Conservation (phyloP, 2,797 vertebrate genomes). For the Argentina silus region DNA sequence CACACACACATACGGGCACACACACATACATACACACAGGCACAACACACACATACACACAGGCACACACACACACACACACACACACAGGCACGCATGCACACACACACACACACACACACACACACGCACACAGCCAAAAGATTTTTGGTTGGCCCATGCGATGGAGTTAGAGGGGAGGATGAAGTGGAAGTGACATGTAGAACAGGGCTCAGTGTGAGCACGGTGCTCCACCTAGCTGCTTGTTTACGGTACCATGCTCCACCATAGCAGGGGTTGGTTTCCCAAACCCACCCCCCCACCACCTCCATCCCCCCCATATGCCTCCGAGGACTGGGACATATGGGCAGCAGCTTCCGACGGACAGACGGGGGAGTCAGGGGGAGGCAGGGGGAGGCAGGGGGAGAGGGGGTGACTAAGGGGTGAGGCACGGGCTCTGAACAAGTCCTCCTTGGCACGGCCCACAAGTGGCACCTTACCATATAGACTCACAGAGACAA, state of each 20-base stretch:
- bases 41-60: no score
- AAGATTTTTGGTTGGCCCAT: background rate
- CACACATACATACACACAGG: background rate
- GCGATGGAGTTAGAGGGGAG: background rate
- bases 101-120: background rate
- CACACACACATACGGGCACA: background rate
- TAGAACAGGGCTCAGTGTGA: background rate
- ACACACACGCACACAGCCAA: background rate
- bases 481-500: no score
- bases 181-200: background rate
- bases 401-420: background rate
- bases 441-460: background rate
- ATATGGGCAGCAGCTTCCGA: constrained; percentile 2
- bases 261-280: background rate
- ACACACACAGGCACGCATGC: background rate
- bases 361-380: background rate
- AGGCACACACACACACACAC: background rate
- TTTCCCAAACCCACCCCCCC: background rate
- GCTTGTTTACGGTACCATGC: background rate
- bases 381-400: background rate
- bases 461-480: background rate
- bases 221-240: background rate
- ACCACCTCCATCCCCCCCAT: background rate
- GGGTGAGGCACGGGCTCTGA: background rate
- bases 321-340: background rate